phyloP scores from a whole-genome alignment of 2,113 vertebrate species.

The Lepidothrix coronata region DNA sequence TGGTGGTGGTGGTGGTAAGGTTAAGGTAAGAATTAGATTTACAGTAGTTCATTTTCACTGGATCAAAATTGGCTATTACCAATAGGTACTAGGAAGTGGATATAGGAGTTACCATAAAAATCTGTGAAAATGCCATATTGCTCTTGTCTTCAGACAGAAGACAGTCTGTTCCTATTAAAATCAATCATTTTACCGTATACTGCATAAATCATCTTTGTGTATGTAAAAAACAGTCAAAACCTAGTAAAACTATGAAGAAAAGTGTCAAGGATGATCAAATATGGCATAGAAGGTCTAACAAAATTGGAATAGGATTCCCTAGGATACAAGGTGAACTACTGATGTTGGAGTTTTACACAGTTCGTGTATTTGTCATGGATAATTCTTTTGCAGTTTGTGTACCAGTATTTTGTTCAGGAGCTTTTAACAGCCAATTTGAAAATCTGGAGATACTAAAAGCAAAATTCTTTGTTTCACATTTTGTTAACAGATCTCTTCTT shows the following conservation, averaged over 20 bases:
- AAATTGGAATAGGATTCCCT: background rate
- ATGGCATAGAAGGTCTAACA: fast-evolving
- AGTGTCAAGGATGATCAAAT: background rate
- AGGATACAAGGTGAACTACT: background rate
- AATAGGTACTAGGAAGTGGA: background rate
- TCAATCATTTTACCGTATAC: background rate
- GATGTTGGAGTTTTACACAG: background rate
- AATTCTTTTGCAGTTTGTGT: background rate
- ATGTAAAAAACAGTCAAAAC: too few species aligned
- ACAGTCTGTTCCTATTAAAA: background rate
- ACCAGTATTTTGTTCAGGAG: background rate
- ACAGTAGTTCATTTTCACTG: background rate
- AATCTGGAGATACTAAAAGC: background rate
- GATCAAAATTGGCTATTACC: background rate
- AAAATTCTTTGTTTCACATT: fast-evolving
- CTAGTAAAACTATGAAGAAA: background rate
- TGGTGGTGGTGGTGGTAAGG: background rate
- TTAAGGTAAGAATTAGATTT: background rate
- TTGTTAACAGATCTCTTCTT: background rate
- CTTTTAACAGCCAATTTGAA: background rate
- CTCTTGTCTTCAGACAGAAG: background rate
- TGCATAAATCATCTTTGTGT: background rate
- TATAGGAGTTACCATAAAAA: background rate
- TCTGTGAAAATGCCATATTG: background rate
- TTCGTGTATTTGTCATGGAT: background rate